Conservation (phyloP, 1,140 invertebrate species). For the Drosophila seguyi region DNA sequence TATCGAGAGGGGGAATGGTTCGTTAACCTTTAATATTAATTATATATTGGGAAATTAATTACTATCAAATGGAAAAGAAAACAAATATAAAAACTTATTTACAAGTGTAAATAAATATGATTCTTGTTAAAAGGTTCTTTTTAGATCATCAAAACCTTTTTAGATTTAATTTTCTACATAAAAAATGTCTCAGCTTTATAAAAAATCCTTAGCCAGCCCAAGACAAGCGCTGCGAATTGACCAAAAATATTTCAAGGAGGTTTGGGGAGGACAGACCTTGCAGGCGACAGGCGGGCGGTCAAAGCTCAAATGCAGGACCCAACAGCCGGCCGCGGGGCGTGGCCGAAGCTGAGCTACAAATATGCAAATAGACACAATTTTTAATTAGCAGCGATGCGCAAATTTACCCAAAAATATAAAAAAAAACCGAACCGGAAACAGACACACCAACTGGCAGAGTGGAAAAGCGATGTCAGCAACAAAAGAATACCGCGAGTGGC, state of each 20-base stretch:
- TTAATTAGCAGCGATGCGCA: constrained; percentile 80
- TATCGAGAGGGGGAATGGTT: constrained; percentile 1
- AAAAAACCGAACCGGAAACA: constrained; percentile 36
- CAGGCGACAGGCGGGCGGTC: constrained; percentile 60
- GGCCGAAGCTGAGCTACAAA: constrained; percentile 56
- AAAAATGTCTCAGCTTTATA: not conserved
- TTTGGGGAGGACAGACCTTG: constrained; percentile 34
- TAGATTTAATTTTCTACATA: too few relatives aligned
- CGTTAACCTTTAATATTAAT: constrained; percentile 2
- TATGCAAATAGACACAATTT: constrained; percentile 84
- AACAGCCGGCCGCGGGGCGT: constrained; percentile 32
- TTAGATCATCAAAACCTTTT: too few relatives aligned
- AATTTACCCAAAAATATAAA: constrained; percentile 60
- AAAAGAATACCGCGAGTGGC: constrained; percentile 64
- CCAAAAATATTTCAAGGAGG: not conserved
- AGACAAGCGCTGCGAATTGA: constrained; percentile 61
- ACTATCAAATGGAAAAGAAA: not conserved
- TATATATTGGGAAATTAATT: constrained; percentile 4
- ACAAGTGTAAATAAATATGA: too few relatives aligned
- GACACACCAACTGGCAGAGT: not conserved
- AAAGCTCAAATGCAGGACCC: constrained; percentile 66
- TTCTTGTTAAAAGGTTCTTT: too few relatives aligned
- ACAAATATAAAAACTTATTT: too few relatives aligned
- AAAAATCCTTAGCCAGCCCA: constrained; percentile 17
- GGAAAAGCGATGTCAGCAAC: constrained; percentile 72